phyloP scores from a whole-genome alignment of 2,797 vertebrate genomes.

The Gallinago stenura region DNA sequence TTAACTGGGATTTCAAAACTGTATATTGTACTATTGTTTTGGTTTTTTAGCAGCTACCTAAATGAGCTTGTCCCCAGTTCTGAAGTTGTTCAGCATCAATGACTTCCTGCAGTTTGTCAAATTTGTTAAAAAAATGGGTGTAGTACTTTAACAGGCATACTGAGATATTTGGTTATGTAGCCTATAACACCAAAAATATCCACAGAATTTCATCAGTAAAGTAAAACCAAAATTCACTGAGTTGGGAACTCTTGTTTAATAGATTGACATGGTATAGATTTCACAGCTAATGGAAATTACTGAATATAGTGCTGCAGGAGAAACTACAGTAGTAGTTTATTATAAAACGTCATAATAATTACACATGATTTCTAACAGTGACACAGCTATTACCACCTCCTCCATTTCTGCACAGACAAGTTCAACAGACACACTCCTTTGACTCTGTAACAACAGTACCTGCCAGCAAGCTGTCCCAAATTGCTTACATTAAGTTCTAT shows the following conservation, averaged over 20 bases:
- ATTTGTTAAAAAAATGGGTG: neutral
- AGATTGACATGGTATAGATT: neutral
- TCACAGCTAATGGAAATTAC: neutral
- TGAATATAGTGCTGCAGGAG: neutral
- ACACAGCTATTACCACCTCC: neutral
- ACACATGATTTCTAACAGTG: neutral
- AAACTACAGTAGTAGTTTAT: neutral
- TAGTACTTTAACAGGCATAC: neutral
- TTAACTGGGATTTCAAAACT: neutral
- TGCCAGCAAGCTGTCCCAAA: neutral
- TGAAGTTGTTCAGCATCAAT: neutral
- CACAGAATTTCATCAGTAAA: neutral
- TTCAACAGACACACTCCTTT: neutral
- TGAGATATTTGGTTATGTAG: neutral
- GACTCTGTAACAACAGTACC: neutral
- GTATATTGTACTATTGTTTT: neutral
- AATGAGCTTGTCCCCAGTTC: neutral
- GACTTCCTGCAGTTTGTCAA: neutral
- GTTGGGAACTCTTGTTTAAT: neutral
- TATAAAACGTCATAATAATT: neutral
- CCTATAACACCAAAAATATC: neutral
- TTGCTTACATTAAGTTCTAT: neutral
- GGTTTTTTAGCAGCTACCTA: neutral
- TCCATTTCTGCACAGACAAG: neutral
- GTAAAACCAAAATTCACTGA: neutral